Base-by-base conservation (phyloP, 92 coral and sea anemone species). In the Actinernus sp. region DNA sequence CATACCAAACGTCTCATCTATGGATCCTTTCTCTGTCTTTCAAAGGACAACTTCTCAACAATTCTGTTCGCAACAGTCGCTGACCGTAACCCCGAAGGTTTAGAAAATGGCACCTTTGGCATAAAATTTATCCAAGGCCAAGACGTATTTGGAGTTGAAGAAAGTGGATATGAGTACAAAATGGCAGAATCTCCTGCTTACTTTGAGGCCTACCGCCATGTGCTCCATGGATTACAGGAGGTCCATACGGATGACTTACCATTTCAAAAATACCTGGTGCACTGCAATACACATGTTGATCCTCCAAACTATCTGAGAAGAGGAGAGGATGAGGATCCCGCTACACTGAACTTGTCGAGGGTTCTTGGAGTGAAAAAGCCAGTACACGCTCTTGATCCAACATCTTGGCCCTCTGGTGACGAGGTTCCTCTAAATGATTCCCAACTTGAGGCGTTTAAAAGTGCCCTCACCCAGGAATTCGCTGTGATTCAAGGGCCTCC, bases 401-500 rank as follows among this genome's bases (percentile, higher is more conserved):
- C 32, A 14, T 20, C 78, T 1, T 92, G 98, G 98, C 96, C 98
- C 5, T n/a, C 38, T 26, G 31, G 31, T 12, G 77, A 73, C 4
- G 74, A 85, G 5, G 79, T 76, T 33, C 46, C 27, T 29, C 63
- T 88, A 52, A 85, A 92, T 76, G 64, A 49, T 0, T 92, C 98
- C 24, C 98, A 92, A 40, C 68, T 84, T 48, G 71, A 85, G 55
- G 87, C 98, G 3, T 50, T 89, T 17, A 65, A 85, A 55, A 74
- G 81, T 31, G 98, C 98, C 17, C 78, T 92, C 39, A 88, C 98
- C 14, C 81, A 89, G 45, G 98, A 92, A 57, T 92, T 92, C 51
- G 82, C 81, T 20, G 87, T 92, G 38, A 92, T 92, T 23, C 98
- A 92, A 68, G 98, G 98, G 21, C 98, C 98, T 26, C 98, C 98